Conservation (phyloP, 37 sponge, comb jelly and placozoan genomes). For the Dysidea cf. avara region DNA sequence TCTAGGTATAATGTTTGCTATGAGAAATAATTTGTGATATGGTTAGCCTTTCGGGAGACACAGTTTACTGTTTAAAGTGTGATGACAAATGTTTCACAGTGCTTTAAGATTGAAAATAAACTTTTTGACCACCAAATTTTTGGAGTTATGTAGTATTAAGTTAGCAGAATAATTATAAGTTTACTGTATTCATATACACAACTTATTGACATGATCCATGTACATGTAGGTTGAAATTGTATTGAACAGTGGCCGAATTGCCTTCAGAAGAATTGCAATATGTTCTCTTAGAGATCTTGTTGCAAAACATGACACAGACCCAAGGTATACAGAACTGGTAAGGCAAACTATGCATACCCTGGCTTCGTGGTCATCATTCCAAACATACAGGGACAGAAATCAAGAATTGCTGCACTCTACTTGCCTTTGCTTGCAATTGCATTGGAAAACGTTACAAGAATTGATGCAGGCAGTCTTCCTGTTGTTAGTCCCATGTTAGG, state of each 20-base stretch:
- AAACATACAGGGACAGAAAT: constrained; percentile 34
- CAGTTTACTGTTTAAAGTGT: too few species aligned
- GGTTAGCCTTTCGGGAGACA: too few species aligned
- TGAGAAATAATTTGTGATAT: too few species aligned
- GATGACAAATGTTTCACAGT: too few species aligned
- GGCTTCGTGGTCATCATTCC: neutral
- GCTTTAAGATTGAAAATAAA: too few species aligned
- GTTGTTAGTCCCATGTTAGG: constrained; percentile 44
- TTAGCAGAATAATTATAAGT: too few species aligned
- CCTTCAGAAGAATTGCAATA: constrained; percentile 52
- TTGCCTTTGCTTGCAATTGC: constrained; percentile 83
- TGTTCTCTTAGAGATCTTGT: constrained; percentile 69
- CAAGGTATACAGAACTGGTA: constrained; percentile 65
- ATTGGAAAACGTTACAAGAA: constrained; percentile 48
- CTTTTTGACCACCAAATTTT: too few species aligned
- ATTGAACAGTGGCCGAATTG: constrained; percentile 47
- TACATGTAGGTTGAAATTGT: constrained; percentile 53
- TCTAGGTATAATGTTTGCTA: too few species aligned
- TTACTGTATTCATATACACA: neutral
- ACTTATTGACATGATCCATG: neutral
- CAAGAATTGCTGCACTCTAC: constrained; percentile 78
- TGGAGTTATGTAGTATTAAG: too few species aligned
- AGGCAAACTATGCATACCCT: constrained; percentile 4
- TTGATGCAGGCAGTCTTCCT: constrained; percentile 48
- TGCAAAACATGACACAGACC: constrained; percentile 84